These are phyloP conservation scores for Pollenia labialis DNA, from an alignment of 2,888 invertebrate species.

Conservation along the genomic window DNA sequence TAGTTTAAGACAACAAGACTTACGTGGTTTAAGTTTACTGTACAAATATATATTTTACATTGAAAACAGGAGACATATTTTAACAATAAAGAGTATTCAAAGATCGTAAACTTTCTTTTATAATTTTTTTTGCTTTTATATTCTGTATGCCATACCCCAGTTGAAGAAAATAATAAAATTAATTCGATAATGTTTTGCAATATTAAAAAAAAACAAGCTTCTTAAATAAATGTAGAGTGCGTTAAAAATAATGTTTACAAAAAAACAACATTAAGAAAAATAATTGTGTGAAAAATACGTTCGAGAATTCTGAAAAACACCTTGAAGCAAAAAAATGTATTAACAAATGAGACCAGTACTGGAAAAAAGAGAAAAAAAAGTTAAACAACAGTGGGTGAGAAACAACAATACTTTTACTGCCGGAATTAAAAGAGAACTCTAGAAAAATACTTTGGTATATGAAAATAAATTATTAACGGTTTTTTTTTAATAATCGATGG, in stretches of 20 bases:
- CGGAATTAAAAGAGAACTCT: slow-evolving; percentile 55
- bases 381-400: slow-evolving; percentile 65
- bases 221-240: slow-evolving; percentile 44
- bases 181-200: slow-evolving; percentile 30
- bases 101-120: slow-evolving; percentile 19
- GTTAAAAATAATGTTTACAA: slow-evolving; percentile 34
- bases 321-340: slow-evolving; percentile 70
- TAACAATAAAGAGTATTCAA: slow-evolving; percentile 25
- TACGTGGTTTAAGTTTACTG: slow-evolving; percentile 31
- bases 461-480: slow-evolving; percentile 47
- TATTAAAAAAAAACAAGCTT: slow-evolving; percentile 52
- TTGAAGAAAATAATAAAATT: slow-evolving; percentile 16
- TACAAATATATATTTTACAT: slow-evolving; percentile 32
- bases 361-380: slow-evolving; percentile 49
- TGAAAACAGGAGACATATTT: slow-evolving; percentile 33
- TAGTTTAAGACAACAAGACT: slow-evolving; percentile 43
- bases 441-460: slow-evolving; percentile 59
- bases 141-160: slow-evolving; percentile 71
- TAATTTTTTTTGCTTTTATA: slow-evolving; percentile 48
- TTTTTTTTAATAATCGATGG: neutral
- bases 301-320: slow-evolving; percentile 66
- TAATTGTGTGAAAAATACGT: slow-evolving; percentile 57
- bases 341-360: slow-evolving; percentile 73
- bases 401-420: slow-evolving; percentile 62
- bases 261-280: slow-evolving; percentile 21